Evolutionary conservation across 2,113 vertebrate species (phyloP).

Genomic region (Myrmecobius fasciatus): DNA sequence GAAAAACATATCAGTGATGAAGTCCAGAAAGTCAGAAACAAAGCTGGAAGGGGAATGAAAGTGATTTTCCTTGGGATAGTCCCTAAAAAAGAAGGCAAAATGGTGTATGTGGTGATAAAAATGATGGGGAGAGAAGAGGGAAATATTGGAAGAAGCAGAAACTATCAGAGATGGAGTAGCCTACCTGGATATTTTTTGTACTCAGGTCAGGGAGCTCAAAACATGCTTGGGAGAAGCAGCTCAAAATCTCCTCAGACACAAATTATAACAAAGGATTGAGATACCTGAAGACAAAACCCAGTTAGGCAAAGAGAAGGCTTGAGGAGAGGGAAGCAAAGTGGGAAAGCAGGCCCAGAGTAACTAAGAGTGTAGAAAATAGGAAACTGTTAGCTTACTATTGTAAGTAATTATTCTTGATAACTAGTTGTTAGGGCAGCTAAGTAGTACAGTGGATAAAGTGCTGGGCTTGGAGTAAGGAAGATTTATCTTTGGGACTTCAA

Average conservation of each 20-base stretch:
- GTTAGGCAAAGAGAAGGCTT: background rate
- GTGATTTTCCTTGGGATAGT: background rate
- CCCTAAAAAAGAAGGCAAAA: background rate
- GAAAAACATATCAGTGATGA: background rate
- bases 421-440: background rate
- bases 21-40: background rate
- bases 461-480: too few relatives aligned
- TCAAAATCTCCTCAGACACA: background rate
- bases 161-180: background rate
- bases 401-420: background rate
- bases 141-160: background rate
- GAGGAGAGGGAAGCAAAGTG: background rate
- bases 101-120: background rate
- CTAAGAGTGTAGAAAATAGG: background rate
- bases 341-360: background rate
- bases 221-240: background rate
- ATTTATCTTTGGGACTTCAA: too few relatives aligned
- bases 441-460: too few relatives aligned
- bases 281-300: background rate
- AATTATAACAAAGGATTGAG: background rate
- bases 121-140: background rate
- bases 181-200: background rate
- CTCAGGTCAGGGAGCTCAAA: background rate
- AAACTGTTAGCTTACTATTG: background rate
- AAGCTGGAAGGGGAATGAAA: background rate